Evolutionary conservation across 37 sponge, comb jelly and placozoan genomes (phyloP).

Genomic region (Beroe forskalii): DNA sequence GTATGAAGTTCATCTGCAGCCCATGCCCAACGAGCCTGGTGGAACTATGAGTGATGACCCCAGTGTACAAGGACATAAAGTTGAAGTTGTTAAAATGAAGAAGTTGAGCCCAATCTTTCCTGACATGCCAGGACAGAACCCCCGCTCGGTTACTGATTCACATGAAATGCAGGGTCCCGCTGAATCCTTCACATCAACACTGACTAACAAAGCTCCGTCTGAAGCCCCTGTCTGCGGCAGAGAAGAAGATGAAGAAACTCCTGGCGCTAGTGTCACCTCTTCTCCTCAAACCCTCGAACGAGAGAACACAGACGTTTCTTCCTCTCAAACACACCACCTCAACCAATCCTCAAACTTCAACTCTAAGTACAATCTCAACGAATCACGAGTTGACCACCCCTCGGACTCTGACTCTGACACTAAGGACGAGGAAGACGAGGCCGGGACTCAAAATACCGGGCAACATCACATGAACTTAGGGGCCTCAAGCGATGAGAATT

Average conservation of each 20-base stretch:
- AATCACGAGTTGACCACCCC: neutral
- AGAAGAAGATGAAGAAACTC: too few relatives aligned
- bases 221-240: too few relatives aligned
- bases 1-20: neutral
- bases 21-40: neutral
- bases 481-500: too few relatives aligned
- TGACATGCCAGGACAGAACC: neutral
- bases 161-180: neutral
- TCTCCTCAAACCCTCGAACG: too few relatives aligned
- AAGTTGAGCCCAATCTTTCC: neutral
- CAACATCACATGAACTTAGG: too few relatives aligned
- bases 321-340: too few relatives aligned
- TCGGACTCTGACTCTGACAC: constrained; percentile 28
- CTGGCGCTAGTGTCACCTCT: too few relatives aligned
- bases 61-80: neutral
- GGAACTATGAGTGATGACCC: neutral
- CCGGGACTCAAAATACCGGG: neutral
- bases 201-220: neutral
- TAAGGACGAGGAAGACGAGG: neutral
- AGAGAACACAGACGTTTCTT: too few relatives aligned
- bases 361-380: constrained; percentile 1
- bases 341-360: too few relatives aligned
- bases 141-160: neutral
- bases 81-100: neutral
- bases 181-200: neutral